These are phyloP conservation scores for Chrysochloris asiatica DNA, from an alignment of 2,113 vertebrate genomes.

Conservation along the genomic window DNA sequence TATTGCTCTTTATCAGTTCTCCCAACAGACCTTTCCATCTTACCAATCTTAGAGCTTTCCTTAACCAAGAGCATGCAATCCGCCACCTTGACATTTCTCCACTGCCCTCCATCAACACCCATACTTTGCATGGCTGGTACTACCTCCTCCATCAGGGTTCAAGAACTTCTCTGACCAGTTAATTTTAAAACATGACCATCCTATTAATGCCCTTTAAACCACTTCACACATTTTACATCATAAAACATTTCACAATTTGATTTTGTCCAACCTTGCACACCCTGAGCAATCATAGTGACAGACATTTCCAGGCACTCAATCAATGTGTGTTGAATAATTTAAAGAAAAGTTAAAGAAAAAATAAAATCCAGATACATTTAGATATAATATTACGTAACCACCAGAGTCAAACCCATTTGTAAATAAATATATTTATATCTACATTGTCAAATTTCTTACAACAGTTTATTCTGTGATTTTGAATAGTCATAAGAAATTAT, in stretches of 20 bases:
- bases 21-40: no score
- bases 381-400: constrained; percentile 37
- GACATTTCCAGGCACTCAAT: neutral
- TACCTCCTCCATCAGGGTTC: neutral
- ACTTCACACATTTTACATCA: constrained; percentile 5
- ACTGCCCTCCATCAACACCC: neutral
- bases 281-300: neutral
- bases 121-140: neutral
- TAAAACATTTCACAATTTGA: neutral
- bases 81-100: neutral
- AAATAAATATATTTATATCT: neutral
- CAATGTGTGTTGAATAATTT: constrained; percentile 23
- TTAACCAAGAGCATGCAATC: neutral
- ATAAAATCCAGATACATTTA: constrained; percentile 6
- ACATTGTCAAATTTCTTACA: constrained; percentile 31
- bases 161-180: neutral
- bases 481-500: constrained; percentile 10
- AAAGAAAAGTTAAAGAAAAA: constrained; percentile 1
- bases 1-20: no score
- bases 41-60: no score
- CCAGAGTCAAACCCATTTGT: neutral
- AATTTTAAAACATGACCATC: constrained; percentile 17
- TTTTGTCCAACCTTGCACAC: neutral
- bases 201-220: neutral
- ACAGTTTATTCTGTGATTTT: neutral